Evolutionary conservation across 1,140 invertebrate species (phyloP).

Genomic region (Leptinotarsa texana): DNA sequence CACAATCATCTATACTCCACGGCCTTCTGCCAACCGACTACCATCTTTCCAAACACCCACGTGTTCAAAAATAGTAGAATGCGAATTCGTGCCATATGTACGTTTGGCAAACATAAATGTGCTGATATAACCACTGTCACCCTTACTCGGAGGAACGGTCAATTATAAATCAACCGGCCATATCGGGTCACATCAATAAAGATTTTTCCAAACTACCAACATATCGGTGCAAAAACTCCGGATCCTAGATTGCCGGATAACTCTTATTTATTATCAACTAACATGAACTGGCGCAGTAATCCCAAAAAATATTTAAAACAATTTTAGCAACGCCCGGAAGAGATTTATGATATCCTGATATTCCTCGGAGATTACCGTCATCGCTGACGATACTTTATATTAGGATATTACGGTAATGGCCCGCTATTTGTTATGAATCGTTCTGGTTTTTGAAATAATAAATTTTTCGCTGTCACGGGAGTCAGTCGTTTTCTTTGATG

Average conservation of each 20-base stretch:
- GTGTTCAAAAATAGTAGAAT: too few relatives aligned
- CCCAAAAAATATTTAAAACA: conserved; percentile 15
- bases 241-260: conserved; percentile 10
- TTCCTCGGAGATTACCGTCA: neutral
- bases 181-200: neutral
- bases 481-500: neutral
- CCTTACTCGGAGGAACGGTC: neutral
- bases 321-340: neutral
- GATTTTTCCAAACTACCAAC: conserved; percentile 2
- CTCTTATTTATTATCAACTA: conserved; percentile 14
- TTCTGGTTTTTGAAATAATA: neutral
- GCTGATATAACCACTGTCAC: neutral
- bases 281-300: conserved; percentile 15
- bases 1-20: too few relatives aligned
- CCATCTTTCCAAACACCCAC: too few relatives aligned
- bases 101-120: too few relatives aligned
- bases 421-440: neutral
- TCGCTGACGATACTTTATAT: conserved; percentile 13
- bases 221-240: neutral
- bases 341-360: conserved; percentile 12
- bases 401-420: neutral
- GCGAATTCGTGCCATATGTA: too few relatives aligned
- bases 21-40: too few relatives aligned
- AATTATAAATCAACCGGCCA: neutral
- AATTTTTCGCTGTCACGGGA: neutral